Evolutionary conservation across 2,113 vertebrate genomes (phyloP), one percentile per base, ranked within the genome.

Genomic region (Dromaius novaehollandiae): DNA sequence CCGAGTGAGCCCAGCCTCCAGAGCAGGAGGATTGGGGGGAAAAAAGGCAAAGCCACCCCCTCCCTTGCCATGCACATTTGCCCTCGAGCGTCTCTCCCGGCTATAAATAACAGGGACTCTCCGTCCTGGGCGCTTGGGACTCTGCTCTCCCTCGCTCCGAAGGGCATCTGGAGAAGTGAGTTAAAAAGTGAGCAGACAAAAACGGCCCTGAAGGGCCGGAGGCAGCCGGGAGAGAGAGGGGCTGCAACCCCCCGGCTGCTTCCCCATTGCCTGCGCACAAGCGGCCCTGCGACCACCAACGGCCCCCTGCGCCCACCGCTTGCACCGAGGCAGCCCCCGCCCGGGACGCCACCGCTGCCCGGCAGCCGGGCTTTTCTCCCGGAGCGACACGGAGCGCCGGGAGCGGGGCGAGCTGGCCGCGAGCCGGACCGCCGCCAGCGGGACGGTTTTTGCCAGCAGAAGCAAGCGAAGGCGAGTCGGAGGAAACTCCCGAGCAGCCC

Each of bases 91-190:
- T 17, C 90, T 30, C 44, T 38, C 81, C 60, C 86, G 69, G 83
- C 89, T 93, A 92, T 93, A 77, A 97, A 93, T 91, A 83, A 51
- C 55, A 17, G 0, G 86, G 42, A 34, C 51, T 44, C 46, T 14
- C 79, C 0, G 56, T 63, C 44, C 87, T 4, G 19, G 63, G 42
- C 25, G 5, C 20, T 9, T 28, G 55, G 48, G 30, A 42, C 66
- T 55, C 65, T 46, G 19, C 34, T 63, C 53, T n/a, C 64, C 38
- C 61, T 34, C 56, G n/a, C 38, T 14, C 64, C 38, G n/a, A 71
- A 53, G 6, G 22, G 51, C 44, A 51, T 13, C 36, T 36, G 14
- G 26, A 24, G 53, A 34, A 28, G 19, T 25, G 65, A 46, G 24
- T 28, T 46, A 20, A 4, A 69, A 21, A 1, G 11, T 88, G 74